These are phyloP conservation scores for Nomada goodeniana DNA, from an alignment of 2,888 invertebrate genomes.

Conservation along the genomic window DNA sequence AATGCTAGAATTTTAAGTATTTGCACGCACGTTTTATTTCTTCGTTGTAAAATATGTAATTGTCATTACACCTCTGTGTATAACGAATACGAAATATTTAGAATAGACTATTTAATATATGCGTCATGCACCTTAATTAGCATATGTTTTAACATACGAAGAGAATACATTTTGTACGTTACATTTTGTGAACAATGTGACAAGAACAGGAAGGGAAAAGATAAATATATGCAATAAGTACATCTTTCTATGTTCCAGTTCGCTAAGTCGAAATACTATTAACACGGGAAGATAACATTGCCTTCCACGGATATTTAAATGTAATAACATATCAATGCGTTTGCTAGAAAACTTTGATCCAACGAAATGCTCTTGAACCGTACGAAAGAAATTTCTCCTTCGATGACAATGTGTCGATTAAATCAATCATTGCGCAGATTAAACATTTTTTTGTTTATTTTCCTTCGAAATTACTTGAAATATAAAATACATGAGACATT, in stretches of 20 bases:
- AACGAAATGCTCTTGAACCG: conserved; percentile 20
- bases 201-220: background rate
- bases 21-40: conserved; percentile 27
- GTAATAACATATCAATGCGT: conserved; percentile 66
- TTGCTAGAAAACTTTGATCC: conserved; percentile 53
- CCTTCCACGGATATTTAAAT: conserved; percentile 49
- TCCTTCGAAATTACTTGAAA: conserved; percentile 46
- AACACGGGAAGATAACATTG: conserved; percentile 41
- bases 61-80: conserved; percentile 15
- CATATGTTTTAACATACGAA: too few species aligned
- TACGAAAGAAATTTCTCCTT: conserved; percentile 35
- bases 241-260: conserved; percentile 54
- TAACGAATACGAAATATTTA: conserved; percentile 17
- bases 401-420: conserved; percentile 26
- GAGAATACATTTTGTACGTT: background rate
- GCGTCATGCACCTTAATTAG: background rate
- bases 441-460: conserved; percentile 52
- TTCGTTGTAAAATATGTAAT: background rate
- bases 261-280: conserved; percentile 39
- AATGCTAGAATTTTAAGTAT: conserved; percentile 7
- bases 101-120: conserved; percentile 22
- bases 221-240: background rate
- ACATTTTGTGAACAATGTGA: conserved; percentile 15
- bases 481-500: conserved; percentile 54
- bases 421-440: conserved; percentile 42